Evolutionary conservation across 2,888 invertebrate species (phyloP), one percentile per base, ranked within the genome.

Genomic region (Acrobasis consociella): DNA sequence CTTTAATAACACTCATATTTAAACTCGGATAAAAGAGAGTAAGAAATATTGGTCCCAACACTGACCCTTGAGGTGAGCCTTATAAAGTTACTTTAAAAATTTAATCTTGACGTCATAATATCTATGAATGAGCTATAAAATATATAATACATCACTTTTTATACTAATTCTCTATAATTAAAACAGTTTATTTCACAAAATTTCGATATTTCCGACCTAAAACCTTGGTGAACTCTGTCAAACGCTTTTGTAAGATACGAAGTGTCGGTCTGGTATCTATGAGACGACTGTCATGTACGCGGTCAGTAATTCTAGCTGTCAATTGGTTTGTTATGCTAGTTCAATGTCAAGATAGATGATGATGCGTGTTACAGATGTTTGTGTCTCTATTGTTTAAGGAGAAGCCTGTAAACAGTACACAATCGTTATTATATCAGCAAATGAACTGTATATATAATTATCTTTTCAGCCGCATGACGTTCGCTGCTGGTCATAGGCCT

Each of bases 281-380:
- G 50, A 63, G 46, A 62, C 69, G 64, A 78, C 77, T 77, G 73
- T 64, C 39, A 63, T 64, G 58, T 65, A 62, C 64, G 67, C 64
- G 64, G 65, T 69, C 68, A 49, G 42, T 70, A 69, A 76, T 73
- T 72, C 70, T 68, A 67, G 59, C 37, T 59, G 56, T 62, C 67
- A 67, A 69, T 69, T 69, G 67, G 59, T 60, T 56, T 53, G 60
- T 52, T 66, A 17, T 42, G 62, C 65, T 78, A 76, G 81, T 81
- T 83, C 85, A 85, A 84, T 83, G 85, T 84, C 83, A 82, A 69
- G 71, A 75, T 67, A 66, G 64, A 70, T 66, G 63, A 65, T 74
- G 68, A 77, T 74, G 65, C 67, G 69, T 67, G 63, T 61, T 60
- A 66, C 72, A 73, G 66, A 77, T 69, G 70, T 56, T 63, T 65